A percentile compares a stretch with the other conserved stretches of the same genome.
Conservation (phyloP, 1,140 invertebrate genomes). For the Dinoponera quadriceps region DNA sequence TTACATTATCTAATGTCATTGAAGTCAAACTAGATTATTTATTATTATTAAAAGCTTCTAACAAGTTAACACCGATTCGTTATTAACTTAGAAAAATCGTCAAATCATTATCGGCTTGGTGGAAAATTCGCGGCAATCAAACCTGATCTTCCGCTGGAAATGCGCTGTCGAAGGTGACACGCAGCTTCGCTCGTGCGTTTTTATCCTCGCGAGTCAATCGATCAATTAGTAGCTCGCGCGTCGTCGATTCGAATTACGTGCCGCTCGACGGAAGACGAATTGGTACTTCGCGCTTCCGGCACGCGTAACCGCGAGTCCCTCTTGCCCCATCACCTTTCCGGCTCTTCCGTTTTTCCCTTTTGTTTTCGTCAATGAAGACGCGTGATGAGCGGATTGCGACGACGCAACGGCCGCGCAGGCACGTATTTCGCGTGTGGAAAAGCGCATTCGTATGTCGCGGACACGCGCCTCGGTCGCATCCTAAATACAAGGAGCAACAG, state of each 20-base stretch:
- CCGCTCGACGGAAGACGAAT: conserved; percentile 35
- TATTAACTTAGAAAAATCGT: too few relatives aligned
- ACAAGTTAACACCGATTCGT: too few relatives aligned
- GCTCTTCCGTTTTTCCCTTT: conserved; percentile 27
- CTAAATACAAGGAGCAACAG: conserved; percentile 49
- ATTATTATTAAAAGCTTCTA: too few relatives aligned
- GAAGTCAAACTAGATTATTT: too few relatives aligned
- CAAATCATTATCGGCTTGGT: too few relatives aligned
- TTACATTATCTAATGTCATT: too few relatives aligned
- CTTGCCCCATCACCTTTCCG: background rate
- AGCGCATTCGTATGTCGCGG: conserved; percentile 36
- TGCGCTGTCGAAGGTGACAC: too few relatives aligned
- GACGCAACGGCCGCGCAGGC: conserved; percentile 3
- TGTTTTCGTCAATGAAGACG: conserved; percentile 6
- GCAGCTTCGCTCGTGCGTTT: too few relatives aligned
- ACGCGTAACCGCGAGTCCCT: conserved; percentile 5
- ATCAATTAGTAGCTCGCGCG: conserved; percentile 5
- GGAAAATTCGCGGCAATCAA: too few relatives aligned
- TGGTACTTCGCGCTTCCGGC: conserved; percentile 10
- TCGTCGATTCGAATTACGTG: background rate
- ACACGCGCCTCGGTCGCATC: conserved; percentile 4
- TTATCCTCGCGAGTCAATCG: conserved; percentile 28
- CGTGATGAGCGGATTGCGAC: conserved; percentile 3
- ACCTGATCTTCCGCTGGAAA: too few relatives aligned
- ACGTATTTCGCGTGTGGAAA: conserved; percentile 14